These are phyloP conservation scores for Monodelphis domestica DNA, from an alignment of 2,797 vertebrate species.

Conservation along the genomic window DNA sequence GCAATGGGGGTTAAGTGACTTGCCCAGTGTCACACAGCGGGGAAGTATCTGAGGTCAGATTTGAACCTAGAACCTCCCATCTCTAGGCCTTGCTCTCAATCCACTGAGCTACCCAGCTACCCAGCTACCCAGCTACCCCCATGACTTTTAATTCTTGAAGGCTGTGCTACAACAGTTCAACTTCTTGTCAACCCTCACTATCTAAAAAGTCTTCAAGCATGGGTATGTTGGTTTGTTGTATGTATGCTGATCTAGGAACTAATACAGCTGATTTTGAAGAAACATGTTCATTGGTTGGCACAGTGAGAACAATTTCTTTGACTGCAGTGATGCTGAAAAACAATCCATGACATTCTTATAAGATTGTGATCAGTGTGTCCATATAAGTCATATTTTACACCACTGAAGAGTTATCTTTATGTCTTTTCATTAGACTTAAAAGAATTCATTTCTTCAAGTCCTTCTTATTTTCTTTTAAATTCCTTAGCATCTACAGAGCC, in stretches of 20 bases:
- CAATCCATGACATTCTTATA: too few relatives aligned
- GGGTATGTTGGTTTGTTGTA: neutral
- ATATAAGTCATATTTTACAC: neutral
- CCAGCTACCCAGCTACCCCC: too few relatives aligned
- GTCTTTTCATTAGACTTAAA: neutral
- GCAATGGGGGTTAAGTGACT: too few relatives aligned
- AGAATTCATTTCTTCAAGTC: neutral
- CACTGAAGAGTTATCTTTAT: neutral
- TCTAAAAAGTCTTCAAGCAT: neutral
- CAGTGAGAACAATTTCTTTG: neutral
- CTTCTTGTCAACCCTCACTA: neutral
- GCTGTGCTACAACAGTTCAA: neutral
- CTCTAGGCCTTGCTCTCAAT: too few relatives aligned
- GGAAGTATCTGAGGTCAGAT: too few relatives aligned
- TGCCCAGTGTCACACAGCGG: too few relatives aligned
- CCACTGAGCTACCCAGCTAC: too few relatives aligned
- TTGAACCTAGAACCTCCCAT: too few relatives aligned
- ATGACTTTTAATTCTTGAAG: too few relatives aligned
- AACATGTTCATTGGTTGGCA: neutral
- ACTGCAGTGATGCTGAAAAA: neutral
- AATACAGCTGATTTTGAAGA: neutral
- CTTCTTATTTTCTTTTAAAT: too few relatives aligned
- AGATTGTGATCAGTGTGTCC: neutral
- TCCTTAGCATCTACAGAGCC: neutral
- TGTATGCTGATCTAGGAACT: neutral